Evolutionary conservation across 2,797 vertebrate species (phyloP).

Genomic region (Pithecia hirsuta): DNA sequence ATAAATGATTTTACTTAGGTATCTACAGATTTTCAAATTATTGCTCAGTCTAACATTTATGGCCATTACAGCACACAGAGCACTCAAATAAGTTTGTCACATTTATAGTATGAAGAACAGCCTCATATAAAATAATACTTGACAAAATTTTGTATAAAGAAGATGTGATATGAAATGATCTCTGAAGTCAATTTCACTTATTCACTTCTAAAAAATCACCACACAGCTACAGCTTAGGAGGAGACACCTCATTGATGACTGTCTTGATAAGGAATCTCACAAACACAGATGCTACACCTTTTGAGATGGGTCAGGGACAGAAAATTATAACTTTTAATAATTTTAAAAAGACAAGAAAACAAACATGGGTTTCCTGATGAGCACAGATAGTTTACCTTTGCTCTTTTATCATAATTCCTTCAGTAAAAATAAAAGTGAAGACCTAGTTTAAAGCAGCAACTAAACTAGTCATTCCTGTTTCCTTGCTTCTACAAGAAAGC

Average conservation of each 20-base stretch:
- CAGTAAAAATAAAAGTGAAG: not conserved
- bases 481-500: not conserved
- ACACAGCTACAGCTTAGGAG: not conserved
- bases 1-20: not conserved
- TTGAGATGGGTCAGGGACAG: not conserved
- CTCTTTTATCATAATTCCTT: not conserved
- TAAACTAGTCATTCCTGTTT: not conserved
- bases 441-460: not conserved
- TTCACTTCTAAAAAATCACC: not conserved
- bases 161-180: not conserved
- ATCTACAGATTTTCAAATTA: not conserved
- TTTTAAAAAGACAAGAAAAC: not conserved
- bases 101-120: not conserved
- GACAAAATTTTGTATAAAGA: not conserved
- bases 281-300: not conserved
- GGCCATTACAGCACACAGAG: not conserved
- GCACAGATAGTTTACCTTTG: not conserved
- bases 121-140: constrained; percentile 21
- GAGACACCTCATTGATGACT: not conserved
- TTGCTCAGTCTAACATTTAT: not conserved
- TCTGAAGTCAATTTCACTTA: not conserved
- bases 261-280: not conserved
- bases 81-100: not conserved
- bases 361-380: not conserved
- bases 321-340: not conserved